These are phyloP conservation scores for Lomographa bimaculata DNA, from an alignment of 2,888 invertebrate genomes.

Conservation along the genomic window DNA sequence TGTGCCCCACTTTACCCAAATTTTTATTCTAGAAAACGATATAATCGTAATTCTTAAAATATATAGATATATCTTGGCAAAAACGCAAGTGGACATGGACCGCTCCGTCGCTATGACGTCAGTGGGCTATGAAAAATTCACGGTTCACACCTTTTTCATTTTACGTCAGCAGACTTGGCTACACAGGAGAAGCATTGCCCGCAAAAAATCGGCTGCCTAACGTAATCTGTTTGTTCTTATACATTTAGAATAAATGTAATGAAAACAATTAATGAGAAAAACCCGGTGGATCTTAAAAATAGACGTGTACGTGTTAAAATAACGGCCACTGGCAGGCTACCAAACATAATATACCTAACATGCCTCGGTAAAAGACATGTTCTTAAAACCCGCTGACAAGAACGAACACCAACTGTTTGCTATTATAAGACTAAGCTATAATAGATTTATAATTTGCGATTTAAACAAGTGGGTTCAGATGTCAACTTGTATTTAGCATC, in stretches of 20 bases:
- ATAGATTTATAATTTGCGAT: no score
- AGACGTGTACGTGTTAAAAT: constrained; percentile 33
- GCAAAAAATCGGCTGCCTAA: constrained; percentile 1
- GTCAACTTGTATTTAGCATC: no score
- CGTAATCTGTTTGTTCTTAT: no score
- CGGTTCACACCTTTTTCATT: constrained; percentile 28
- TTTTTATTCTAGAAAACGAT: constrained; percentile 6
- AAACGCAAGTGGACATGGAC: constrained; percentile 49
- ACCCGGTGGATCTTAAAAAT: constrained; percentile 19
- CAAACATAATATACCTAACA: constrained; percentile 37
- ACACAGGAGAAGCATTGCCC: constrained; percentile 31
- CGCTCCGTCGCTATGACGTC: constrained; percentile 61
- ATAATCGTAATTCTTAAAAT: constrained; percentile 19
- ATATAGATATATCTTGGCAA: constrained; percentile 45
- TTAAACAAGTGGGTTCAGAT: no score
- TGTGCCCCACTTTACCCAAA: constrained; percentile 7
- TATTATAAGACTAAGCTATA: no score
- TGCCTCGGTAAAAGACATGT: constrained; percentile 26
- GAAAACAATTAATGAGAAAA: constrained; percentile 14
- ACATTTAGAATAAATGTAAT: constrained; percentile 1
- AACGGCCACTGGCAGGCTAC: constrained; percentile 44
- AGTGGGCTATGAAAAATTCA: constrained; percentile 30
- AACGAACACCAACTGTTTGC: constrained; percentile 16
- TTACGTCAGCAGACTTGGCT: constrained; percentile 33
- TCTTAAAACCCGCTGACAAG: constrained; percentile 27